Conservation (phyloP, 2,113 vertebrate species). For the Anarhynchus alexandrinus region DNA sequence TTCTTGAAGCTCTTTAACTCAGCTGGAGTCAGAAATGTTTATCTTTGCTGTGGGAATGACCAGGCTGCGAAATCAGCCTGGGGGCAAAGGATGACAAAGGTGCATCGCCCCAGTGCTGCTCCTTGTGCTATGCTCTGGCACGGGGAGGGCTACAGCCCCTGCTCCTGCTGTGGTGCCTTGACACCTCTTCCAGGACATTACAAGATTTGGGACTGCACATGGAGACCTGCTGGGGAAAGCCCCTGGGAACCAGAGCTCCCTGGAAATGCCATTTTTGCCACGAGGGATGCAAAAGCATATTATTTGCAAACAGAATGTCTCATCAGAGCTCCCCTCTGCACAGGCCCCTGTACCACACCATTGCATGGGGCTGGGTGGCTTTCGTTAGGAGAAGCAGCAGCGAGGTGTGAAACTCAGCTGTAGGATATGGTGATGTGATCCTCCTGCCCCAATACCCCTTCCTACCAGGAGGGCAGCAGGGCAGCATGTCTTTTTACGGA, state of each 20-base stretch:
- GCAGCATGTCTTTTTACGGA: not conserved
- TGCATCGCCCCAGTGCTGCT: accelerated
- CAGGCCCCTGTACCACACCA: accelerated
- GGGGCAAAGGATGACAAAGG: not conserved
- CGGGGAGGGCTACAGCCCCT: not conserved
- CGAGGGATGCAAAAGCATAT: not conserved
- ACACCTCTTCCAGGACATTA: not conserved
- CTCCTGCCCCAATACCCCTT: not conserved
- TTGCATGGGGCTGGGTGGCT: not conserved
- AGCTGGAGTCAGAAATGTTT: not conserved
- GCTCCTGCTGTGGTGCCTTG: not conserved
- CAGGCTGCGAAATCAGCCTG: not conserved
- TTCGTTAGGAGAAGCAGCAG: not conserved
- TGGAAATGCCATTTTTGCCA: not conserved
- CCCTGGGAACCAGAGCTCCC: not conserved
- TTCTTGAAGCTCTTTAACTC: conserved; percentile 21
- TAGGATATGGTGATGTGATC: not conserved
- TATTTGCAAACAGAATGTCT: not conserved
- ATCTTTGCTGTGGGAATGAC: not conserved
- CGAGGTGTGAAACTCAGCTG: not conserved
- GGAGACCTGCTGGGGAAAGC: not conserved
- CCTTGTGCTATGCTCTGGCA: not conserved
- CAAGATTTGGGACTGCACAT: not conserved
- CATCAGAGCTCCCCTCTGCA: not conserved
- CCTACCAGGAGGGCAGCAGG: accelerated